Conservation (phyloP, 2,797 vertebrate genomes). For the Danio albolineatus region DNA sequence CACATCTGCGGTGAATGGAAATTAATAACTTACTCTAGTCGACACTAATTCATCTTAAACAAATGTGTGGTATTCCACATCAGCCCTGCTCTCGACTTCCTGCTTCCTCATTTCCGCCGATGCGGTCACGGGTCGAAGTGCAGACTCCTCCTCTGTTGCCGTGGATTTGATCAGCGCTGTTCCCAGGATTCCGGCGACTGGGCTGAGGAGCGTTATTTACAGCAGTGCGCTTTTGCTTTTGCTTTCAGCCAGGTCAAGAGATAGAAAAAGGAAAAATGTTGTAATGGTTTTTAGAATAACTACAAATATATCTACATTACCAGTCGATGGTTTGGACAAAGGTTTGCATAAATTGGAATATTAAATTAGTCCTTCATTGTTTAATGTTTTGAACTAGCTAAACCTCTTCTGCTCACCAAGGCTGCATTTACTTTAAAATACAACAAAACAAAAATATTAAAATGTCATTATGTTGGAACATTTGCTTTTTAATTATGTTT, state of each 20-base stretch:
- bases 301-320: background rate
- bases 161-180: slow-evolving; percentile 33
- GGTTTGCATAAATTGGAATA: no score
- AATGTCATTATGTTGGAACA: no score
- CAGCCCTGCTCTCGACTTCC: slow-evolving; percentile 53
- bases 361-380: no score
- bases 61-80: slow-evolving; percentile 49
- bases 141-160: slow-evolving; percentile 63
- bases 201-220: background rate
- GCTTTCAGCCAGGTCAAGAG: background rate
- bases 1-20: slow-evolving; percentile 9
- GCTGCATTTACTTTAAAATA: no score
- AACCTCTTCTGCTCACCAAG: no score
- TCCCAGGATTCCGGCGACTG: slow-evolving; percentile 7
- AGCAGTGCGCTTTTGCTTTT: background rate
- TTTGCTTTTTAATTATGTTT: no score
- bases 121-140: slow-evolving; percentile 62
- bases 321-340: no score
- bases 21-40: slow-evolving; percentile 45
- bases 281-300: background rate
- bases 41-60: slow-evolving; percentile 31
- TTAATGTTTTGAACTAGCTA: no score
- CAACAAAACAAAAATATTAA: no score
- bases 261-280: background rate
- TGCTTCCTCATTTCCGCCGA: slow-evolving; percentile 62